phyloP scores from a whole-genome alignment of 2,113 vertebrate genomes.

The Zosterops borbonicus region DNA sequence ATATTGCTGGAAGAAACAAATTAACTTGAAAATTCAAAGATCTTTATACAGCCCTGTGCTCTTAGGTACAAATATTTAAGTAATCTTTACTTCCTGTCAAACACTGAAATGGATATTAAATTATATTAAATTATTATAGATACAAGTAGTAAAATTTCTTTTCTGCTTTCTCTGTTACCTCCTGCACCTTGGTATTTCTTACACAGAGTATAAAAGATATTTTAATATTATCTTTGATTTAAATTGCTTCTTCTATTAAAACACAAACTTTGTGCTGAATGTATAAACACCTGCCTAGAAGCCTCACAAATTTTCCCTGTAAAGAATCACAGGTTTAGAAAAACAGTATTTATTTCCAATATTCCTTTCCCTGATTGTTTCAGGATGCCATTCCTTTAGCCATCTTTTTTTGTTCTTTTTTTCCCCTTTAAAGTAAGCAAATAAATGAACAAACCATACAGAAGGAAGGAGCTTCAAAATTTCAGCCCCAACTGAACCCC shows the following conservation, averaged over 20 bases:
- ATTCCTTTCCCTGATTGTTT: background rate
- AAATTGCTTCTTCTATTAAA: background rate
- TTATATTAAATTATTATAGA: conserved; percentile 29
- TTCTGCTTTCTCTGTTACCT: background rate
- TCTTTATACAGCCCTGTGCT: conserved; percentile 23
- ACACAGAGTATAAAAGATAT: background rate
- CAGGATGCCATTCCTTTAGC: background rate
- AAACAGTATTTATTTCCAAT: background rate
- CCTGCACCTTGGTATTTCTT: background rate
- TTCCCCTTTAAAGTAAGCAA: background rate
- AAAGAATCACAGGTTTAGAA: background rate
- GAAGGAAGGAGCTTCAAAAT: background rate
- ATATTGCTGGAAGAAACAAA: conserved; percentile 31
- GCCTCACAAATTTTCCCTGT: background rate
- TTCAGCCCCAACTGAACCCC: background rate
- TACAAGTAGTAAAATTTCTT: background rate
- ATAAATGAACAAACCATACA: background rate
- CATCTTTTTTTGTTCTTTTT: background rate
- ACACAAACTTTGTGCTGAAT: background rate
- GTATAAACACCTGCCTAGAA: background rate
- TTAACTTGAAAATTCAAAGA: conserved; percentile 47
- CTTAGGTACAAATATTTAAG: conserved; percentile 52
- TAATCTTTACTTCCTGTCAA: conserved; percentile 30
- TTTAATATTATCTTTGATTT: background rate
- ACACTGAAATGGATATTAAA: conserved; percentile 49